These are phyloP conservation scores for Mesoclemmys tuberculata DNA, from an alignment of 2,113 vertebrate genomes.

Conservation along the genomic window DNA sequence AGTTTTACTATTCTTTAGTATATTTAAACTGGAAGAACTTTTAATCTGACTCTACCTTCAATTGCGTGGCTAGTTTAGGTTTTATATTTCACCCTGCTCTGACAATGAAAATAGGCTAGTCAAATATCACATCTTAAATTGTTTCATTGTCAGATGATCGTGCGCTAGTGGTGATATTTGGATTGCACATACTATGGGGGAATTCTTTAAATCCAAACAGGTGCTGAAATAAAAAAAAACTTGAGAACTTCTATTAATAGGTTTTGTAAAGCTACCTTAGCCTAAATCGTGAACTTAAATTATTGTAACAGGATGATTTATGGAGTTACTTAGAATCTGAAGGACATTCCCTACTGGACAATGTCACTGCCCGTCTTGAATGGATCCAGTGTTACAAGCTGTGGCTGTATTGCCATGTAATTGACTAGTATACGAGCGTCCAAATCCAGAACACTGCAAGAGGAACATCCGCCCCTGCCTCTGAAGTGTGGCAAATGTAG, in stretches of 20 bases:
- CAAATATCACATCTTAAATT: neutral
- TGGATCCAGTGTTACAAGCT: neutral
- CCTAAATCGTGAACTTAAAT: neutral
- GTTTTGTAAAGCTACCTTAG: neutral
- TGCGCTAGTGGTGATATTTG: fast-evolving
- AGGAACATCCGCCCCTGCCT: slow-evolving; percentile 6
- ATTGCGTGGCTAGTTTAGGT: neutral
- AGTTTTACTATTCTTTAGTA: neutral
- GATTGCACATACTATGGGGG: neutral
- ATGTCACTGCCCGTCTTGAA: neutral
- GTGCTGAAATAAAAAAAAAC: neutral
- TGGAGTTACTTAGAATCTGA: neutral
- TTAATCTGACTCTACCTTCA: neutral
- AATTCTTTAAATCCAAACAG: neutral
- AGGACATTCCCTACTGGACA: neutral
- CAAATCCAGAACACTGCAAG: neutral
- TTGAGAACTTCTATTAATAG: neutral
- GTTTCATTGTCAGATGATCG: neutral
- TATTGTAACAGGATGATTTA: fast-evolving
- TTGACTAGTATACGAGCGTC: neutral
- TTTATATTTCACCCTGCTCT: neutral
- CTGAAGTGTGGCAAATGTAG: neutral
- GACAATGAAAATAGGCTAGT: neutral
- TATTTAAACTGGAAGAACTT: neutral
- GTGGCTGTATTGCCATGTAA: neutral